Base-by-base conservation (phyloP, 2,797 vertebrate species). In the Leuciscus waleckii region DNA sequence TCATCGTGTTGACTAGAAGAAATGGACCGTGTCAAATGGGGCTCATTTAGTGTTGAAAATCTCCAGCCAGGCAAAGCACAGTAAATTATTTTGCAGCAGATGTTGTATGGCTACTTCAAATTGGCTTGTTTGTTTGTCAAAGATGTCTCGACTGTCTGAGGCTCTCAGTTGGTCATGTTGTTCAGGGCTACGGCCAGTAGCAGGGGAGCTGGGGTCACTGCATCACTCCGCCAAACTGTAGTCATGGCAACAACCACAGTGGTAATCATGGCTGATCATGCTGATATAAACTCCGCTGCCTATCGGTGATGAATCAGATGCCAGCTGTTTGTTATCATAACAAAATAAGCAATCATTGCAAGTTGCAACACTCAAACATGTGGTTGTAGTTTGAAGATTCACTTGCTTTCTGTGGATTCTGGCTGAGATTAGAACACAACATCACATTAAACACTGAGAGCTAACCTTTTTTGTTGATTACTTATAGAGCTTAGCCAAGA, bases 21-120 rank as follows among this genome's bases (percentile, higher is more conserved):
- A 93, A 92, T 92, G 90, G 92, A 91, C 89, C 85, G 39, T 83
- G 82, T 68, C 87, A 88, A 93, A 91, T 89, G 86, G 80, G 77
- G 87, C 86, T 46, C 68, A 90, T 91, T 76, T 86, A 90, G 91
- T 78, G 87, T 91, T 88, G 87, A 85, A 90, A 90, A 83, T 90
- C 81, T 54, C 88, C 80, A 87, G 85, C 75, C 63, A 87, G 89
- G 88, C 87, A 89, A 86, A 71, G 89, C 88, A 49, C 14, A 86
- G 76, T 74, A 43, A 65, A 75, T 61, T 91, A 88, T 92, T 92
- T 90, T 82, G 71, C 78, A 88, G 75, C 85, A 88, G 87, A 89
- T 88, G 90, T 88, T 68, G 86, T 89, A 86, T 81, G 37, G 89
- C 90, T 82, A 65, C 77, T 78, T 85, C 83, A 63, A 81, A 88